These are phyloP conservation scores for Melanostoma mellinum DNA, from an alignment of 2,888 invertebrate species.

Conservation along the genomic window DNA sequence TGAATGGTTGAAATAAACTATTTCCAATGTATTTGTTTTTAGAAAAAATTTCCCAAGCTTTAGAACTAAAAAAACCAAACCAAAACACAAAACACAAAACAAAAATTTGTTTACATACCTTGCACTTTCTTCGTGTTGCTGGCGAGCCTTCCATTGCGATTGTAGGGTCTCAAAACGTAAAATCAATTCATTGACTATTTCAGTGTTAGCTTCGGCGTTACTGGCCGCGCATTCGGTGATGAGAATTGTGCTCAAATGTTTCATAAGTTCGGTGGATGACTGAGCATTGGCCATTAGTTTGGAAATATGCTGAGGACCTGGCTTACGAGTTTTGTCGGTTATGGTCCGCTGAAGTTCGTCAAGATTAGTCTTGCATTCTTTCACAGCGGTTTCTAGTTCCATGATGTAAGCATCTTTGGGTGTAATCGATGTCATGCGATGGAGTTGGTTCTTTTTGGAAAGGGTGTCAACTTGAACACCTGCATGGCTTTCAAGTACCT, in stretches of 20 bases:
- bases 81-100: conserved; percentile 40
- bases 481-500: conserved; percentile 89
- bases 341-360: conserved; percentile 87
- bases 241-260: conserved; percentile 89
- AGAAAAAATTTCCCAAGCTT: conserved; percentile 6
- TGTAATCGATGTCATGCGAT: conserved; percentile 87
- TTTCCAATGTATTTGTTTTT: neutral
- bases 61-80: conserved; percentile 16
- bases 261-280: conserved; percentile 90
- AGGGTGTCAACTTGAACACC: conserved; percentile 93
- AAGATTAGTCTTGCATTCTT: conserved; percentile 87
- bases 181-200: conserved; percentile 86
- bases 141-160: conserved; percentile 88
- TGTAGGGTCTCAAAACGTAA: conserved; percentile 87
- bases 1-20: conserved; percentile 4
- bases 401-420: conserved; percentile 92
- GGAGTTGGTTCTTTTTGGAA: conserved; percentile 82
- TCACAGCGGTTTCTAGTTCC: conserved; percentile 88
- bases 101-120: conserved; percentile 84
- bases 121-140: conserved; percentile 89
- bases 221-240: conserved; percentile 88
- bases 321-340: conserved; percentile 84
- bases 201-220: conserved; percentile 86
- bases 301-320: conserved; percentile 88
- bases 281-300: conserved; percentile 90